phyloP scores from a whole-genome alignment of 1,140 invertebrate genomes.

The Anadara kagoshimensis region DNA sequence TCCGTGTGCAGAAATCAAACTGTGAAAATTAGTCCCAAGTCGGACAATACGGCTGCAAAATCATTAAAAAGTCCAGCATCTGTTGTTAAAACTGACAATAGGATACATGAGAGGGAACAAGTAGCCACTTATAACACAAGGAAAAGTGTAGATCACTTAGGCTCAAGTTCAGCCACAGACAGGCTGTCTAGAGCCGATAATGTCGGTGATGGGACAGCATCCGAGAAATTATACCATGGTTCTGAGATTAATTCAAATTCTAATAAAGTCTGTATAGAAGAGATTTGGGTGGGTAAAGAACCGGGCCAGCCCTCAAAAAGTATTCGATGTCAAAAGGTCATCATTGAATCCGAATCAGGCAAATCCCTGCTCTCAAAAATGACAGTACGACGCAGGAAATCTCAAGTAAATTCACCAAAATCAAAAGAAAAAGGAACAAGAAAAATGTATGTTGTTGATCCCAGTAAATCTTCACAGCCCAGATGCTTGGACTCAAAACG shows the following conservation, averaged over 20 bases:
- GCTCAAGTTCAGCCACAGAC: too few relatives aligned
- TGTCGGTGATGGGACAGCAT: too few relatives aligned
- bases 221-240: too few relatives aligned
- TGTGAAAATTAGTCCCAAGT: background rate
- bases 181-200: too few relatives aligned
- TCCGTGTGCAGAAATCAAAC: background rate
- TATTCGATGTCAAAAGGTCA: constrained; percentile 41
- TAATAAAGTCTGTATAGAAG: constrained; percentile 38
- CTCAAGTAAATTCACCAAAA: constrained; percentile 8
- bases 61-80: background rate
- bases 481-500: constrained; percentile 36
- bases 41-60: background rate
- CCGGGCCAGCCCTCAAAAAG: constrained; percentile 44
- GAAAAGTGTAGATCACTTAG: too few relatives aligned
- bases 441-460: constrained; percentile 23
- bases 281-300: constrained; percentile 56
- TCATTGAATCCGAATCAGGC: constrained; percentile 23
- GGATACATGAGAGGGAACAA: too few relatives aligned
- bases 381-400: background rate
- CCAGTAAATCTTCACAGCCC: background rate
- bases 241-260: background rate
- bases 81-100: background rate
- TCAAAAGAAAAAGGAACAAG: constrained; percentile 10
- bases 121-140: too few relatives aligned
- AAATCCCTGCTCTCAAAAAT: constrained; percentile 52